Conservation (phyloP, 2,888 invertebrate genomes). For the Diaprepes abbreviatus region DNA sequence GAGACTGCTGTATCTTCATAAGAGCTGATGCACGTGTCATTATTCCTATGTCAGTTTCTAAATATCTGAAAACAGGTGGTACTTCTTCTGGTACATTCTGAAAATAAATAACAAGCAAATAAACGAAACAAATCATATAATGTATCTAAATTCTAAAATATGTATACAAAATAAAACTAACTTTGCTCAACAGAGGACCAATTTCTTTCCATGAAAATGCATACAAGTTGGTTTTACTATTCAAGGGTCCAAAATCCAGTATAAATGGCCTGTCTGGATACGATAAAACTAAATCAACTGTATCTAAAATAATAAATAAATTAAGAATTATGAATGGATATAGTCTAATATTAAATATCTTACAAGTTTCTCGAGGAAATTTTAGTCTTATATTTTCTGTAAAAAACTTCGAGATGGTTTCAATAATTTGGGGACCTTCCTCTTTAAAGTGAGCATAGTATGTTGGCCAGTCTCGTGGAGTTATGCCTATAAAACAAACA, state of each 20-base stretch:
- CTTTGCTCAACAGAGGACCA: conserved; percentile 60
- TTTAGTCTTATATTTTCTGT: conserved; percentile 57
- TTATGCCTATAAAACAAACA: conserved; percentile 57
- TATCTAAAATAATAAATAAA: conserved; percentile 53
- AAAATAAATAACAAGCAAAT: conserved; percentile 27
- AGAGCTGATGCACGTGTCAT: conserved; percentile 56
- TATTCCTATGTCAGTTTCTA: conserved; percentile 64
- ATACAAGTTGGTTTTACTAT: conserved; percentile 62
- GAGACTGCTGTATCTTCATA: conserved; percentile 23
- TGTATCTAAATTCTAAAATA: not conserved
- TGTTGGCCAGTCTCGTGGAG: conserved; percentile 65
- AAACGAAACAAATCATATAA: not conserved
- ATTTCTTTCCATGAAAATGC: conserved; percentile 65
- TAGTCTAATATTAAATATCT: conserved; percentile 42
- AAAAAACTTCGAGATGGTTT: conserved; percentile 59
- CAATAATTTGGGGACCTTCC: conserved; percentile 62
- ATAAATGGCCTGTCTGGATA: conserved; percentile 59
- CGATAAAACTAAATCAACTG: conserved; percentile 62
- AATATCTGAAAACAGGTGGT: conserved; percentile 63
- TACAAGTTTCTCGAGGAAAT: conserved; percentile 61
- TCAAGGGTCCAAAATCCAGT: conserved; percentile 63
- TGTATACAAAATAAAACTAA: conserved; percentile 29
- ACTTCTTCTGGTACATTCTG: conserved; percentile 58
- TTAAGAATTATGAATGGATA: not conserved
- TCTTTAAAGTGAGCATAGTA: conserved; percentile 64